Base-by-base conservation (phyloP, 2,888 invertebrate genomes). In the Salticus scenicus region DNA sequence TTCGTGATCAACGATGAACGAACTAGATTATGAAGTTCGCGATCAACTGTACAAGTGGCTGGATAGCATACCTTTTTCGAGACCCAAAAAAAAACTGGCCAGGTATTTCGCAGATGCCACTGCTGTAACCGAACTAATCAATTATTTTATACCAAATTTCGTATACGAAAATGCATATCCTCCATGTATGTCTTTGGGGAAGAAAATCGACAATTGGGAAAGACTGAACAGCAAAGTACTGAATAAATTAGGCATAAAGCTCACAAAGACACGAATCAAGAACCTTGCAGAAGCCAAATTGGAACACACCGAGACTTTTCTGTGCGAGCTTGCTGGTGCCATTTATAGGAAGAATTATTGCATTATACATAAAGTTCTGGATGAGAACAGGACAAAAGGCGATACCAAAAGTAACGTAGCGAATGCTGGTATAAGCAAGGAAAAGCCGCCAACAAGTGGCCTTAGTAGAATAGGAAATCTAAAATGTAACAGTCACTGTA, bases 131-230 rank as follows among this genome's bases (percentile, higher is more conserved):
- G 69, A 70, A 27, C 27, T 81, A 10, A 37, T 81, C 4, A 81
- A 81, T 42, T 74, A 57, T 24, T 81, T 41, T 33, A 42, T 73
- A 30, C 81, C 81, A 8, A 81, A 81, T n/a, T 70, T 75, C 0
- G 81, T 57, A 0, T 33, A 69, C 20, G 81, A 81, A 27, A 75
- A 75, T 17, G 81, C 81, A 1, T 81, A 81, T 63, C 75, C 75
- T 0, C 31, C 74, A 8, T 81, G 81, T 27, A 81, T 63, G 63
- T 69, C 81, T 17, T 24, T 75, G 70, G 31, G 27, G 4, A 81
- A 70, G 20, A 81, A 75, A 27, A 42, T 70, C 12, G 81, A 81
- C 33, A 81, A 81, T 47, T 81, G 81, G 81, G 70, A 69, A 28
- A 57, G 81, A 27, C 57, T 81, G 14, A 75, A 75, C 28, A 2